Conservation (phyloP, 2,888 invertebrate species). For the Dryobota labecula region DNA sequence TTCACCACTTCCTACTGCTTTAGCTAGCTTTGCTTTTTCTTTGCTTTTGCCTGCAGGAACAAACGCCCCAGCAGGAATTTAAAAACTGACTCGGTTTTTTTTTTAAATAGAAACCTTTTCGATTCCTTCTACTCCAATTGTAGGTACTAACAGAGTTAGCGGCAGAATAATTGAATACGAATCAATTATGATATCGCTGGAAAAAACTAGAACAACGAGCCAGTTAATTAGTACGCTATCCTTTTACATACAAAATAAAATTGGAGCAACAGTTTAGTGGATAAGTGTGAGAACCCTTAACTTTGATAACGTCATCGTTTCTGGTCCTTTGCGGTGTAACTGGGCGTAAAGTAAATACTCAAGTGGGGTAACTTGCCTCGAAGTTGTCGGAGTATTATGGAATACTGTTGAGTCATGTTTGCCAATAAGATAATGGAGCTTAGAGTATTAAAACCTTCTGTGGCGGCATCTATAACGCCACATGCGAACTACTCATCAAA, state of each 20-base stretch:
- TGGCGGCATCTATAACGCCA: no score
- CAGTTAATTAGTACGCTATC: no score
- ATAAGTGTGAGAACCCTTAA: neutral
- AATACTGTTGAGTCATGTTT: slow-evolving; percentile 18
- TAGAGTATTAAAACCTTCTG: neutral
- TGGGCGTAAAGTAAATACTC: slow-evolving; percentile 16
- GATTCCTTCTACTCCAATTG: slow-evolving; percentile 20
- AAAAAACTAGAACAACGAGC: no score
- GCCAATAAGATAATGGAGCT: neutral
- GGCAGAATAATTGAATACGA: slow-evolving; percentile 38
- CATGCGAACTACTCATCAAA: no score
- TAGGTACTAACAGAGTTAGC: slow-evolving; percentile 7
- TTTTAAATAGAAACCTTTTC: slow-evolving; percentile 22
- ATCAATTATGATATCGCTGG: slow-evolving; percentile 25
- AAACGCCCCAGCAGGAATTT: no score
- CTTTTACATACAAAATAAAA: neutral
- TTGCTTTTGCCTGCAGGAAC: no score
- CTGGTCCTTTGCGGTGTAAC: neutral
- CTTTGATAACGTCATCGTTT: slow-evolving; percentile 17
- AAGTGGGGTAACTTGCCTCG: neutral
- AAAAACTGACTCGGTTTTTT: no score
- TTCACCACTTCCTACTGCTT: no score
- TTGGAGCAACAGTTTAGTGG: slow-evolving; percentile 10
- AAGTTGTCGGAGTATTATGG: slow-evolving; percentile 19
- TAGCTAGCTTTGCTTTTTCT: no score